Evolutionary conservation across 2,797 vertebrate species (phyloP), one percentile per base, ranked within the genome.

Genomic region (Channallabes apus): DNA sequence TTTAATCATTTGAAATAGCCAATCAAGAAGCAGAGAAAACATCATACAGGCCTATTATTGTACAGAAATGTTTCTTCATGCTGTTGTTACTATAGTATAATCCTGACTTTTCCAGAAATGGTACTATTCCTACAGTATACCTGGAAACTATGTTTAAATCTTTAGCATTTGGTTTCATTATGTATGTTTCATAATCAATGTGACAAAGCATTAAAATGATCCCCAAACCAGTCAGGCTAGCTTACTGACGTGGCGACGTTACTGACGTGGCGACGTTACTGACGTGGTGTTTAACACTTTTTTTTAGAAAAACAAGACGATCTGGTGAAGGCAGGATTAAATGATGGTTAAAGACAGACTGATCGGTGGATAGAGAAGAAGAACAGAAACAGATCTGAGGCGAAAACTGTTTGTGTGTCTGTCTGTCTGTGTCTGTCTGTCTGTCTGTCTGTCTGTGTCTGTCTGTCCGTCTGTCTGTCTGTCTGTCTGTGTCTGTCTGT

Each of bases 341-440:
- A n/a, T 64, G 22, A 27, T 46, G 35, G 77, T 35, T 62, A 62
- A 82, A 85, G n/a, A 61, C 12, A 82, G 38, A 75, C 15, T 59
- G 83, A 86, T 67, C 18, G 6, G 65, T 38, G 38, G 58, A 82
- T 41, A 38, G 56, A 83, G 32, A 41, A 67, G 58, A 61, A 78
- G 12, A 6, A 78, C 32, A 61, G 76, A 61, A 38, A 73, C 58
- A 80, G 79, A 32, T 27, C 5, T 35, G 56, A 17, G 51, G 32
- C 51, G 46, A 75, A 84, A 64, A 69, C n/a, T 32, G 51, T n/a
- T 11, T 69, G 67, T 38, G 67, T 20, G 65, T 68, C n/a, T n/a
- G n/a, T n/a, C n/a, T n/a, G n/a, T n/a, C n/a, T n/a, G n/a, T n/a
- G n/a, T n/a, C n/a, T n/a, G n/a, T n/a, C n/a, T n/a, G n/a, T n/a